phyloP scores from a whole-genome alignment of 2,113 vertebrate species.

The Aix galericulata region DNA sequence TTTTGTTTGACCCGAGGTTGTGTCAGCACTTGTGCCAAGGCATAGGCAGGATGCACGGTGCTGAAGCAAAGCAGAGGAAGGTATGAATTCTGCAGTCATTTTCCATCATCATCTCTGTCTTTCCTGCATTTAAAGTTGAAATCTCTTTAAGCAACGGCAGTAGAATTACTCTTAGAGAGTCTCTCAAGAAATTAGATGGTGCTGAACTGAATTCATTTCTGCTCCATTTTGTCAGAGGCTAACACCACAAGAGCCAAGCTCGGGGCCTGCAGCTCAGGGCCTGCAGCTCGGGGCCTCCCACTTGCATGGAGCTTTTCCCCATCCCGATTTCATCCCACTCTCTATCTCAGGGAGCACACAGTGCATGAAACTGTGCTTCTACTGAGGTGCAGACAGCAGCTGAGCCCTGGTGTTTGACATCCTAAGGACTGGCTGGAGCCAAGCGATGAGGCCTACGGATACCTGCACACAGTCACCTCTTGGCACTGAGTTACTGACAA shows the following conservation, averaged over 20 bases:
- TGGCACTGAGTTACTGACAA: background rate
- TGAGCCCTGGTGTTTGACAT: background rate
- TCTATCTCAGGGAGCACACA: background rate
- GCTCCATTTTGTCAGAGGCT: conserved; percentile 18
- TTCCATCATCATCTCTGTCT: conserved; percentile 46
- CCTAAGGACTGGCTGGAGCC: background rate
- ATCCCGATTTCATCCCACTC: fast-evolving
- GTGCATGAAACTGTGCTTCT: background rate
- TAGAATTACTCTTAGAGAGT: conserved; percentile 58
- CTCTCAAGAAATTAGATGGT: conserved; percentile 41
- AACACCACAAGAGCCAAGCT: background rate
- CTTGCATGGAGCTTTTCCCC: background rate
- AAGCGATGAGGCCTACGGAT: no score
- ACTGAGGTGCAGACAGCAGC: background rate
- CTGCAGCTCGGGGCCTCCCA: no score
- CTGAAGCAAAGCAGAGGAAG: background rate
- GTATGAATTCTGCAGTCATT: conserved; percentile 33
- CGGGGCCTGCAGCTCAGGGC: no score
- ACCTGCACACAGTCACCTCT: background rate
- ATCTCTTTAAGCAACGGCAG: conserved; percentile 40
- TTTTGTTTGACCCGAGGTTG: background rate
- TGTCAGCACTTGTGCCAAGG: background rate
- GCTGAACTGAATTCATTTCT: conserved; percentile 44
- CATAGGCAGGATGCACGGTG: background rate
- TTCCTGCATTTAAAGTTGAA: conserved; percentile 47